These are phyloP conservation scores for Hydrochoerus hydrochaeris DNA, from an alignment of 2,113 vertebrate genomes.

Conservation along the genomic window DNA sequence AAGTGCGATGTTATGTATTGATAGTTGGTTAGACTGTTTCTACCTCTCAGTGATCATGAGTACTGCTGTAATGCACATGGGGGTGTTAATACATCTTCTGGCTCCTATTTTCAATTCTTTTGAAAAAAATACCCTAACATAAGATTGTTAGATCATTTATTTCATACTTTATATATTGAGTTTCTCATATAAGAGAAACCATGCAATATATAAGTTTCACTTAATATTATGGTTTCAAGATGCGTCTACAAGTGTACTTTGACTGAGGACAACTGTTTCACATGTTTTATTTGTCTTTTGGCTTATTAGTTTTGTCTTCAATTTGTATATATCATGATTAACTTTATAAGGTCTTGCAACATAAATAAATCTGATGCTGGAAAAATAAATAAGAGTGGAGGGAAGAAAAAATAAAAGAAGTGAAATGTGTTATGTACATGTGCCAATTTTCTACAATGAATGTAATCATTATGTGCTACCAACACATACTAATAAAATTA, in stretches of 20 bases:
- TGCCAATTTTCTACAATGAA: not conserved
- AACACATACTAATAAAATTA: not conserved
- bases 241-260: not conserved
- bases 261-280: not conserved
- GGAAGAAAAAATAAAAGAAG: not conserved
- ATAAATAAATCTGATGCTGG: not conserved
- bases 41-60: not conserved
- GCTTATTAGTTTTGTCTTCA: not conserved
- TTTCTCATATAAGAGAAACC: not conserved
- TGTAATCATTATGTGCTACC: not conserved
- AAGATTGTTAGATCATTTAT: not conserved
- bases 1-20: not conserved
- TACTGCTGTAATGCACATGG: not conserved
- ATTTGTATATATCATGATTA: not conserved
- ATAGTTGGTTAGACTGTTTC: not conserved
- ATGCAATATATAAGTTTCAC: not conserved
- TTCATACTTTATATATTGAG: not conserved
- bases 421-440: not conserved
- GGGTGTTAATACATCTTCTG: not conserved
- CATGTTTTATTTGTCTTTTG: not conserved
- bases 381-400: not conserved
- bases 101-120: not conserved
- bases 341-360: not conserved
- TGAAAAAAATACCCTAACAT: not conserved
- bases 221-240: not conserved